Base-by-base conservation (phyloP, 30 jellyfish, hydroid and myxozoan species). In the Catostylus mosaicus region DNA sequence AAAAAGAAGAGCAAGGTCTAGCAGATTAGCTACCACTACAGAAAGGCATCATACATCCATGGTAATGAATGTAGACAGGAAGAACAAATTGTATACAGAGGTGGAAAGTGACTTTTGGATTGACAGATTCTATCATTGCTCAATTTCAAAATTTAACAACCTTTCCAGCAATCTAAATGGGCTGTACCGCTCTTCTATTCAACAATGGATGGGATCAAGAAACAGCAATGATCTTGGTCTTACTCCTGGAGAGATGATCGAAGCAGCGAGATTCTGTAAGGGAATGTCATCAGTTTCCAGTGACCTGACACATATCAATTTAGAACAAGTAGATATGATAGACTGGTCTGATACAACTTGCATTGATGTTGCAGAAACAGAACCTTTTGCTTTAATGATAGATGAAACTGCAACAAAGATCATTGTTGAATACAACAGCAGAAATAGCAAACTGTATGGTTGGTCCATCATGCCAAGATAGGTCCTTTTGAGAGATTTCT, bases 341-440 rank as follows among this genome's bases (percentile, higher is more conserved):
- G 60, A 46, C 60, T 46, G 60, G 60, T 46, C 60, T 46, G 60
- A 46, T 46, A 46, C 60, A 46, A 46, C 60, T 46, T 46, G 60
- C 60, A 19, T 46, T 46, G 60, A 46, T 46, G 60, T 46, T 46
- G 60, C 60, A 46, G 60, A 46, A 46, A 46, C 60, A 19, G 60
- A 46, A 46, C 60, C 60, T 46, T 11, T 46, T 19, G 60, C 60
- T 11, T 46, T 46, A 46, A 46, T 46, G 60, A 46, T 46, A 46
- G 60, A 46, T 46, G 60, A 46, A 46, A 46, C 60, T 46, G 60
- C 60, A 46, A 46, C 60, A 46, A 46, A 46, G 60, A 46, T 46
- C 60, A 19, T 46, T 46, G 60, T 46, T 19, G 60, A 46, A 46
- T 46, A 46, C 60, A 46, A 46, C 60, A 46, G 60, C 60, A 19